These are phyloP conservation scores for Pycnonotus jocosus DNA, from an alignment of 2,113 vertebrate genomes.

Conservation along the genomic window DNA sequence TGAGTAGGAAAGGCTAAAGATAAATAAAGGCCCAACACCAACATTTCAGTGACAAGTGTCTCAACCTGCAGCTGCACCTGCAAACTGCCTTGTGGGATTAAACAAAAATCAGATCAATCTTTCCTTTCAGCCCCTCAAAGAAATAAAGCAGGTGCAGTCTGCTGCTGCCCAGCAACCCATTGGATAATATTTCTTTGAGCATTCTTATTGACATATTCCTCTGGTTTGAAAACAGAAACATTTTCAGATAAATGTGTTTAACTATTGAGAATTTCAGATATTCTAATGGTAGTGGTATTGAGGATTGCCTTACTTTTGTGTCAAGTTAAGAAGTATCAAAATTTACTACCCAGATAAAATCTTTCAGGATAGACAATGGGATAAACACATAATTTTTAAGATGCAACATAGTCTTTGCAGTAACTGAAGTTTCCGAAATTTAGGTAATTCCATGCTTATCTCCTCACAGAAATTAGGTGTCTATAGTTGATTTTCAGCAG, in stretches of 20 bases:
- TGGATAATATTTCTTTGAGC: background rate
- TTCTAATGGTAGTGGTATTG: background rate
- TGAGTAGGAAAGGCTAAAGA: background rate
- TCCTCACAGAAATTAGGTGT: background rate
- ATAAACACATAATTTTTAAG: background rate
- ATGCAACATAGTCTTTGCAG: background rate
- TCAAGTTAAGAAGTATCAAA: background rate
- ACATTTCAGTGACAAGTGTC: background rate
- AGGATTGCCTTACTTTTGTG: background rate
- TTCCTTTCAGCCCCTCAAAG: background rate
- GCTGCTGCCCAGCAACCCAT: background rate
- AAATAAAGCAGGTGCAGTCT: background rate
- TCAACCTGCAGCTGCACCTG: background rate
- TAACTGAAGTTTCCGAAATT: background rate
- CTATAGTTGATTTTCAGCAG: background rate
- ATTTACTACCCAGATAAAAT: background rate
- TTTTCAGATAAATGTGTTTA: background rate
- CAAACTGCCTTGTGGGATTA: background rate
- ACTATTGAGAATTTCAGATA: background rate
- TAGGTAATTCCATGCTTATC: background rate
- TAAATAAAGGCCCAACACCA: background rate
- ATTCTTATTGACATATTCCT: background rate
- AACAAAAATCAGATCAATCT: background rate
- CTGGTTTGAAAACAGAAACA: background rate
- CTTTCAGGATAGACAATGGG: background rate